Evolutionary conservation across 2,113 vertebrate species (phyloP), one percentile per base, ranked within the genome.

Genomic region (Camelus dromedarius): DNA sequence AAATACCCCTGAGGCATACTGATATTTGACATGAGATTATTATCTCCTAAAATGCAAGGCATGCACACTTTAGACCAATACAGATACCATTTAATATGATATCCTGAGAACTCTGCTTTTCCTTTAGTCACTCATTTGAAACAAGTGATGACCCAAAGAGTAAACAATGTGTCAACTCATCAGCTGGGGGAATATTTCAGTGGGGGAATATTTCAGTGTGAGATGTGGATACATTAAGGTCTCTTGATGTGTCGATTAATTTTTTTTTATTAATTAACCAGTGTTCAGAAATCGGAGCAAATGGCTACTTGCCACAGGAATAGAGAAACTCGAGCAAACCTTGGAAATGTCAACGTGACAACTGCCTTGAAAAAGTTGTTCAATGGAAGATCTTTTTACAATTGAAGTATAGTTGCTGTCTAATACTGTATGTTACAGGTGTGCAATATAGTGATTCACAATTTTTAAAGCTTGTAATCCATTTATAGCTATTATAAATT

Each of bases 81-180:
- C 4, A 20, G 22, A 13, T 46, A 26, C 6, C 2, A 26, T 62
- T 85, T 80, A 38, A 46, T 30, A 66, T 81, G 19, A 22, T 28
- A 15, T 42, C 50, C 64, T 77, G 46, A 86, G 35, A 73, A 28
- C 75, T 96, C 81, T 88, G 4, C 58, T 81, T 93, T 89, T 80
- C 30, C 46, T 89, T 72, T 82, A 66, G 38, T 96, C 60, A 81
- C 9, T 95, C 50, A 56, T 93, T 96, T 93, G 62, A 95, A 93
- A 85, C 15, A 87, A 77, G 14, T 28, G 50, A 60, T 72, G 18
- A 72, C 15, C 62, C 5, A 70, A 92, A 76, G 62, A 77, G 46
- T 52, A 91, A 88, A 62, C 38, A 80, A 66, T 42, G 6, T 70
- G 14, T 35, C 77, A 89, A 32, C 48, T 58, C 38, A 66, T 93